These are phyloP conservation scores for Aramus guarauna DNA, from an alignment of 2,113 vertebrate genomes.

Conservation along the genomic window DNA sequence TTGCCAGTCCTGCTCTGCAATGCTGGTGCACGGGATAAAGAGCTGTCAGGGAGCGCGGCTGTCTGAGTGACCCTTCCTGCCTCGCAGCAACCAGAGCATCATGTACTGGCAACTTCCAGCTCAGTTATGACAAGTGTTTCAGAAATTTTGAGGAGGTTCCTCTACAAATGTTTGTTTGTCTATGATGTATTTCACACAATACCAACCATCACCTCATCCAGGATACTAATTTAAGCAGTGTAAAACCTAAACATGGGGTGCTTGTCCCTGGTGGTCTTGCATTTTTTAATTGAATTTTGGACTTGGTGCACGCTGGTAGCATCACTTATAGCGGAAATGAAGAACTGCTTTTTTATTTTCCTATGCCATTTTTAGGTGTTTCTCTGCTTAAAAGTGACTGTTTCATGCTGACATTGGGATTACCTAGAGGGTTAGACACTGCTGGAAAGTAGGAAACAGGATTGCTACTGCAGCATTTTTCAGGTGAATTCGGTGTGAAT, in stretches of 20 bases:
- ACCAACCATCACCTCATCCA: background rate
- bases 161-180: background rate
- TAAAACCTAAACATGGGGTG: background rate
- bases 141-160: background rate
- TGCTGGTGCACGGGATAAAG: background rate
- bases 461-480: background rate
- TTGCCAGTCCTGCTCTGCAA: background rate
- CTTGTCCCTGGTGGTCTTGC: background rate
- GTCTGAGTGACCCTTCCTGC: background rate
- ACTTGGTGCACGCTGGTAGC: background rate
- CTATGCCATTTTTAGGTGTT: background rate
- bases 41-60: background rate
- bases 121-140: background rate
- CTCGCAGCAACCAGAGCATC: background rate
- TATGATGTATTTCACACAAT: background rate
- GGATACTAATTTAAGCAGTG: background rate
- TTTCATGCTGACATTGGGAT: background rate
- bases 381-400: background rate
- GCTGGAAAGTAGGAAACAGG: background rate
- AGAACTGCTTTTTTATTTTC: background rate
- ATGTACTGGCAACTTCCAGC: background rate
- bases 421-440: background rate
- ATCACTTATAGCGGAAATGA: background rate
- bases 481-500: background rate
- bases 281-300: background rate